Evolutionary conservation across 2,113 vertebrate species (phyloP).

Genomic region (Lonchura striata): DNA sequence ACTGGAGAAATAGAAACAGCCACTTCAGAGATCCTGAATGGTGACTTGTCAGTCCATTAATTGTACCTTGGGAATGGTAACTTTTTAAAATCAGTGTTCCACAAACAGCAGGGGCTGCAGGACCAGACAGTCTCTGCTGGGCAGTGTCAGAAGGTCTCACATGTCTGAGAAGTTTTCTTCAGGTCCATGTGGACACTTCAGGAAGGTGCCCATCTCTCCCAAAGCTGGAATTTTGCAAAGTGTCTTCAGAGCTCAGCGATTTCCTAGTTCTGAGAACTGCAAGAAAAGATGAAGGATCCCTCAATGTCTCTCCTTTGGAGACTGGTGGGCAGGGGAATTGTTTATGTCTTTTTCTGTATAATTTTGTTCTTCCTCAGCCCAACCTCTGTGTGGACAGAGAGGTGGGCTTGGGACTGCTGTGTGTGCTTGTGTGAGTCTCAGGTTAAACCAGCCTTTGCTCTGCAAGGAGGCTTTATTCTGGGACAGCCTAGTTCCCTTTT

Average conservation of each 20-base stretch:
- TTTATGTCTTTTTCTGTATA: neutral
- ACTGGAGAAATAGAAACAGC: neutral
- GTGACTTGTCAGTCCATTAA: neutral
- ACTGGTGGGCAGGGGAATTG: rapidly evolving
- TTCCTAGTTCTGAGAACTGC: neutral
- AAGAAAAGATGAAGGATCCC: neutral
- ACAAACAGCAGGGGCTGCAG: rapidly evolving
- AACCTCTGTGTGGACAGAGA: neutral
- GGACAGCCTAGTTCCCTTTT: neutral
- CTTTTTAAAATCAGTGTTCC: neutral
- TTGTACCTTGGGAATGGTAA: neutral
- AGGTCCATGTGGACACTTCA: neutral
- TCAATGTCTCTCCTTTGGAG: neutral
- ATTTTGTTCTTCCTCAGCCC: neutral
- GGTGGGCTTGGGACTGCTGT: neutral
- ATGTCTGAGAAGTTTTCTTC: neutral
- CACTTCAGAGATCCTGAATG: neutral
- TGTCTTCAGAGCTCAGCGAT: neutral
- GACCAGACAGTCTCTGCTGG: neutral
- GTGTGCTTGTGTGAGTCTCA: neutral
- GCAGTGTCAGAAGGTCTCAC: neutral
- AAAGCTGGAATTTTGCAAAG: neutral
- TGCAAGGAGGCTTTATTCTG: neutral
- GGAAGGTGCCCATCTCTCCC: neutral
- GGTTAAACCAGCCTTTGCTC: neutral